These are phyloP conservation scores for Xanthia icteritia DNA, from an alignment of 2,888 invertebrate species.

Conservation along the genomic window DNA sequence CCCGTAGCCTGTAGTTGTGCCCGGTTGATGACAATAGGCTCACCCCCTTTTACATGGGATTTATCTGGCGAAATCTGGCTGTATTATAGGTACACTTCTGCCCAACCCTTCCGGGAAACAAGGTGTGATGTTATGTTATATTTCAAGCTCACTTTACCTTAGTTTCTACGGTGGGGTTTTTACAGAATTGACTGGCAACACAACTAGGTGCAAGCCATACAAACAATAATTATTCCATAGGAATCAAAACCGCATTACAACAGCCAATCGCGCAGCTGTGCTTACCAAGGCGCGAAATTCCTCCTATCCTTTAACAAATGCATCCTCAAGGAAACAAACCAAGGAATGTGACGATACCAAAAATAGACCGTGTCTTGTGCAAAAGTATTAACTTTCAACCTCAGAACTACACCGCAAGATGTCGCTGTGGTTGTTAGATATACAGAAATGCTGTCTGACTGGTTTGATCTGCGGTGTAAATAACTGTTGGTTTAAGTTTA, in stretches of 20 bases:
- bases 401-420: slow-evolving; percentile 44
- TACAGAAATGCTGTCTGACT: slow-evolving; percentile 61
- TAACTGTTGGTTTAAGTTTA: slow-evolving; percentile 6
- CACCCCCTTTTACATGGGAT: no score
- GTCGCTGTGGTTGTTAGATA: slow-evolving; percentile 37
- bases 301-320: slow-evolving; percentile 6
- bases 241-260: not conserved
- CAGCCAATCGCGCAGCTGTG: not conserved
- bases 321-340: slow-evolving; percentile 24
- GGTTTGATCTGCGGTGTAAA: slow-evolving; percentile 54
- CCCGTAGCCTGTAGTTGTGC: no score
- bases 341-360: slow-evolving; percentile 44
- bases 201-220: not conserved
- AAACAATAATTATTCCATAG: not conserved
- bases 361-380: slow-evolving; percentile 35
- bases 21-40: no score
- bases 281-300: slow-evolving; percentile 11
- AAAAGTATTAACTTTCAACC: slow-evolving; percentile 54
- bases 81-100: no score
- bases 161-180: no score
- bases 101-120: no score
- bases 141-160: no score
- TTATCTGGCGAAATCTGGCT: no score
- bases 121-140: no score
- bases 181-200: no score